Conservation (phyloP, 92 coral and sea anemone genomes). For the Isaurus tuberculatus region DNA sequence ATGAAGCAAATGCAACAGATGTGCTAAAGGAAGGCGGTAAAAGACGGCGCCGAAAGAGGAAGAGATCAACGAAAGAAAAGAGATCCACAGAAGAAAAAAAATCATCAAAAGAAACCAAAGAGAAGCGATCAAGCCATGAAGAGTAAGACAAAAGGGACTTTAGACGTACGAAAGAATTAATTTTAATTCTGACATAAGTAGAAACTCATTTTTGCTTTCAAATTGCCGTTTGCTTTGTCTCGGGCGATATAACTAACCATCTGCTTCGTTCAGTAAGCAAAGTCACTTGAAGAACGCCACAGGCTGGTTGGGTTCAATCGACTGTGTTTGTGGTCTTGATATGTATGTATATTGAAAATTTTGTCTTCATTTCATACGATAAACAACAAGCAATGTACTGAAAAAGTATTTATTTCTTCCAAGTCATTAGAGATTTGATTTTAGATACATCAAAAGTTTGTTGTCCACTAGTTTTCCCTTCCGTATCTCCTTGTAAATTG, state of each 20-base stretch:
- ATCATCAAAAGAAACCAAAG: constrained; percentile 69
- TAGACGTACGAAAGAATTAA: constrained; percentile 50
- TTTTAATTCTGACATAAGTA: constrained; percentile 60
- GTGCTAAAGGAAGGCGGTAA: constrained; percentile 98
- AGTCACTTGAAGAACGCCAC: constrained; percentile 72
- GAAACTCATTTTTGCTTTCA: constrained; percentile 70
- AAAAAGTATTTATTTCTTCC: constrained; percentile 77
- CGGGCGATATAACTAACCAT: constrained; percentile 45
- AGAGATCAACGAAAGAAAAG: constrained; percentile 96
- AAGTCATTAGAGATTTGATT: constrained; percentile 71
- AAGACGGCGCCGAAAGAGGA: constrained; percentile 94
- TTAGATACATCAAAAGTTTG: constrained; percentile 29
- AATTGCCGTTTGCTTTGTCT: constrained; percentile 64
- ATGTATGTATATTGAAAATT: constrained; percentile 97
- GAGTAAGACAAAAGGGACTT: constrained; percentile 56
- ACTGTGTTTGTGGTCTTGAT: constrained; percentile 80
- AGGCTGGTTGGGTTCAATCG: constrained; percentile 66
- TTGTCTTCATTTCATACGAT: constrained; percentile 89
- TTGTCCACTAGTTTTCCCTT: constrained; percentile 50
- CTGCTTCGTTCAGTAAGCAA: constrained; percentile 72
- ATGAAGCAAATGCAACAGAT: constrained; percentile 97
- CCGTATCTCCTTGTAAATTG: constrained; percentile 86
- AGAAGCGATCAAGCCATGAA: constrained; percentile 55
- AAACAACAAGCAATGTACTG: constrained; percentile 78
- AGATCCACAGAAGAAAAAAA: constrained; percentile 84